Base-by-base conservation (phyloP, 1,140 invertebrate species). In the Arion vulgaris region DNA sequence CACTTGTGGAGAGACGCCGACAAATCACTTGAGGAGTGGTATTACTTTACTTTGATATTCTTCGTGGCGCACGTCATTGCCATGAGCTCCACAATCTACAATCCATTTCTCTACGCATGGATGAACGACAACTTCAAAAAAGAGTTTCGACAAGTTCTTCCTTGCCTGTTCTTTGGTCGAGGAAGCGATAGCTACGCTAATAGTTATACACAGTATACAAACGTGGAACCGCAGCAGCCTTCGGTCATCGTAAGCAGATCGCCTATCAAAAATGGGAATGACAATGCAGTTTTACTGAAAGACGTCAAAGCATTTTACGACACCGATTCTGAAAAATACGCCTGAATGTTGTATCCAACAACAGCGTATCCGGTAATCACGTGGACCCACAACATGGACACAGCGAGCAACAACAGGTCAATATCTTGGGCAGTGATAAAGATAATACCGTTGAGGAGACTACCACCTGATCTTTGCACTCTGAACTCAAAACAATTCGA, bases 41-140 rank as follows among this genome's bases (percentile, higher is more conserved):
- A 94, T 39, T 98, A 96, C 90, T 97, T 97, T 90, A 95, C 95
- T 77, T 91, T 98, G 0, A 94, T 89, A 95, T 94, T 99, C 93
- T 97, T 99, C 90, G 93, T 96, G 66, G 95, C 96, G 4, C 98
- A 99, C 90, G 95, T 97, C 13, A 95, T 99, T 84, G 98, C 97
- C 51, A 98, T 99, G 94, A 97, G 96, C 95, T 98, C 97, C 2
- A 97, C 97, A 0, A 98, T 97, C 90, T 99, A 98, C 92, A 99
- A 99, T 91, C 97, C 97, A 0, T 95, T 99, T 86, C 94, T 99
- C 7, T 99, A 99, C 93, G 98, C 98, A 62, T 99, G 98, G 97
- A 95, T 99, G 92, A 99, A 99, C 93, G 98, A 99, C 83, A 99
- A 98, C 92, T 99, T 99, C 92, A 95, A 97, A 85, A 98, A 99